A percentile compares a stretch with the other conserved stretches of the same genome.
These are phyloP conservation scores for Lampris megalopsis DNA, from an alignment of 2,113 vertebrate genomes.

Conservation along the genomic window DNA sequence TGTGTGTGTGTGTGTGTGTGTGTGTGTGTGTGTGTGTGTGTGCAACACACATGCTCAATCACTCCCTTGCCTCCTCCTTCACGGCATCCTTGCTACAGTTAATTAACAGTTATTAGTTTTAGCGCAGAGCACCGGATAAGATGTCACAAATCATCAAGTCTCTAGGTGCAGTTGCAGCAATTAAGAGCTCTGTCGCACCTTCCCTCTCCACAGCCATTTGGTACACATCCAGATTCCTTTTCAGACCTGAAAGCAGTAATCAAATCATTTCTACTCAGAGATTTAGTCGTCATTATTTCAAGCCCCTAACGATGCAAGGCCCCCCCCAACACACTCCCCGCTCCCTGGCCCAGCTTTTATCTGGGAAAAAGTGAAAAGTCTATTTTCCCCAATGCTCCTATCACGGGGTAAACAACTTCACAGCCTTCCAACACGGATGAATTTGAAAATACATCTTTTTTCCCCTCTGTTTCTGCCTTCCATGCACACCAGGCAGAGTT, in stretches of 20 bases:
- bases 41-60: background rate
- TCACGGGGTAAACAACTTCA: conserved; percentile 76
- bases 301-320: conserved; percentile 88
- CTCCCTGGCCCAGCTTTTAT: conserved; percentile 30
- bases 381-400: conserved; percentile 78
- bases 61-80: conserved; percentile 66
- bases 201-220: conserved; percentile 89
- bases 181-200: conserved; percentile 97
- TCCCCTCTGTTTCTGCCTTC: background rate
- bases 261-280: conserved; percentile 95
- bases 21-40: conserved; percentile 63
- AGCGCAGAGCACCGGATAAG: conserved; percentile 91
- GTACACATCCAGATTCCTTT: conserved; percentile 92
- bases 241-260: conserved; percentile 97
- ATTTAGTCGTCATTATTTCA: conserved; percentile 92
- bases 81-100: conserved; percentile 94
- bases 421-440: conserved; percentile 7
- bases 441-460: conserved; percentile 82
- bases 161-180: conserved; percentile 96
- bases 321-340: conserved; percentile 60
- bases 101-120: conserved; percentile 99
- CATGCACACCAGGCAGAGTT: too few relatives aligned
- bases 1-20: conserved; percentile 45
- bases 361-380: conserved; percentile 52
- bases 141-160: conserved; percentile 98